Evolutionary conservation across 2,113 vertebrate genomes (phyloP), one percentile per base, ranked within the genome.

Genomic region (Oreochromis aureus): DNA sequence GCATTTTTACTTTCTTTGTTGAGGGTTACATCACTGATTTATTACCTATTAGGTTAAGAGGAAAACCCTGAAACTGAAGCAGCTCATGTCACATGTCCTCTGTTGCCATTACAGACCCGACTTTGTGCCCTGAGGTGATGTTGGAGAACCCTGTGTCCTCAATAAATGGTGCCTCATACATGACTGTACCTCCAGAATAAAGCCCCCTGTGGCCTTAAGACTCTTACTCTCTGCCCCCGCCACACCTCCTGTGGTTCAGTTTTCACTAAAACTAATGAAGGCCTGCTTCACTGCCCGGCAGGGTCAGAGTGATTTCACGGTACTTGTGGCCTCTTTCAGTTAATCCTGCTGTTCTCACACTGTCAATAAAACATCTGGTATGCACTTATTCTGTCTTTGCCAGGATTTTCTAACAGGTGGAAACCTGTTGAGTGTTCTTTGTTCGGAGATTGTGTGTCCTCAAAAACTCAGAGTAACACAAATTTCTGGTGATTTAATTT

Each of bases 101-200:
- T 66, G 89, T 86, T 81, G 51, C 54, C 18, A 27, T 48, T 24
- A 30, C 48, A 46, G 16, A 32, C 18, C 58, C 41, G 10, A 83
- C 39, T 16, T 3, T 61, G 48, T 36, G 48, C 63, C 63, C 66
- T 7, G 61, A 85, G 73, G 34, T 48, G 83, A 10, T 34, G 41
- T 19, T 48, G 76, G 24, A 83, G 41, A 87, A 61, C 48, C 84
- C 82, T 71, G 71, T 85, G 87, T 71, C 56, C 48, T 53, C 69
- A 71, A 73, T 80, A 84, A 87, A 87, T 30, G 24, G 55, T 69
- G 59, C 82, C 86, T 89, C 81, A 89, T 73, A 58, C 87, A 86
- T 88, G 89, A 88, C 87, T 82, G 11, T 85, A 79, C 24, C 58
- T 80, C 53, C 69, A 80, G 80, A 86, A 91, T 89, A 91, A 91